Percentiles rank a stretch among this genome's conserved stretches.
These are phyloP conservation scores for Rhincodon typus DNA, from an alignment of 2,797 vertebrate species.

Conservation along the genomic window DNA sequence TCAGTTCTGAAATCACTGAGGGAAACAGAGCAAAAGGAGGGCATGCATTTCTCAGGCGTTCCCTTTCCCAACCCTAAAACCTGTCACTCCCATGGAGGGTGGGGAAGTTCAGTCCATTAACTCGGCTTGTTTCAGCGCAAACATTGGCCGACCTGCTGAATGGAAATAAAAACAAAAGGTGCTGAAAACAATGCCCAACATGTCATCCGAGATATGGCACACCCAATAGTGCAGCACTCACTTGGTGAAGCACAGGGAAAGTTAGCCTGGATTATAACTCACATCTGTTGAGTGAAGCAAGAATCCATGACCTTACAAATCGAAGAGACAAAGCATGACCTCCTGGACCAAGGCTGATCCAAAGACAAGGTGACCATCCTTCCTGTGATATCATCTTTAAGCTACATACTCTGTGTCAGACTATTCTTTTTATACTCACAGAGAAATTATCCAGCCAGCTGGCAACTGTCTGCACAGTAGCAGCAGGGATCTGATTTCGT, in stretches of 20 bases:
- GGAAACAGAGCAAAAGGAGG: too few species aligned
- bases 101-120: background rate
- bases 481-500: slow-evolving; percentile 62
- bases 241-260: background rate
- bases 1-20: too few species aligned
- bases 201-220: background rate
- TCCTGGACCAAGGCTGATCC: background rate
- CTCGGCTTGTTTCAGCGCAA: background rate
- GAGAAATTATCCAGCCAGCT: slow-evolving; percentile 66
- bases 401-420: background rate
- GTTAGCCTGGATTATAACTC: background rate
- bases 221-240: background rate
- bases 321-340: background rate
- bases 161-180: too few species aligned
- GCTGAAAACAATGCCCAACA: background rate
- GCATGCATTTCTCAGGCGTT: background rate
- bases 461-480: slow-evolving; percentile 63
- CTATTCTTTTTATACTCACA: slow-evolving; percentile 55
- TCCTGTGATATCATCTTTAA: background rate
- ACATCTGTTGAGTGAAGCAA: background rate
- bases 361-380: background rate
- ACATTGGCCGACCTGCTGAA: background rate
- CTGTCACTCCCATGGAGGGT: background rate
- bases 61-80: too few species aligned
- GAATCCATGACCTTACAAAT: background rate